Evolutionary conservation across 1,140 invertebrate species (phyloP).

Genomic region (Wasmannia auropunctata): DNA sequence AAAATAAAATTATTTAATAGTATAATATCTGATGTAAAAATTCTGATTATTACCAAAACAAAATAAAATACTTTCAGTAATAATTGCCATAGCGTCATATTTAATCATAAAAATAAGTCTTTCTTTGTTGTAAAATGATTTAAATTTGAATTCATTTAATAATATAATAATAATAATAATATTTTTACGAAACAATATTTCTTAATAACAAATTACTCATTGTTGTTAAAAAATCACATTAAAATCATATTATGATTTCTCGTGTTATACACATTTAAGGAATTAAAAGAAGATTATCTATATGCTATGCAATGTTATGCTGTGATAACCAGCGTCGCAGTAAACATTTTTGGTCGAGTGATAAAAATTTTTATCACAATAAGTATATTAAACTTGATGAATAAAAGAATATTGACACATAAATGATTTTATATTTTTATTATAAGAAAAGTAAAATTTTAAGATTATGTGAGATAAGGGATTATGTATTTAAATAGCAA

Average conservation of each 20-base stretch:
- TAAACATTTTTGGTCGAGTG: not conserved
- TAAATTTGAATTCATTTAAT: not conserved
- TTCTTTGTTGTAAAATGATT: not conserved
- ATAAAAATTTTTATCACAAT: conserved; percentile 6
- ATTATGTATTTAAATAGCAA: not conserved
- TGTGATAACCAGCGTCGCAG: not conserved
- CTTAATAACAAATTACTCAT: not conserved
- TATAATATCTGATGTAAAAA: not conserved
- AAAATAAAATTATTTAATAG: not conserved
- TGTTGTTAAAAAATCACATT: too few species aligned
- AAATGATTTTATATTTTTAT: conserved; percentile 12
- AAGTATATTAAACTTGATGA: not conserved
- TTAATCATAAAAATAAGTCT: not conserved
- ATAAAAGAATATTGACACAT: not conserved
- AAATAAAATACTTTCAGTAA: not conserved
- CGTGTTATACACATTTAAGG: not conserved
- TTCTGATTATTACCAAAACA: not conserved
- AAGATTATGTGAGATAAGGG: not conserved
- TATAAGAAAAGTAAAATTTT: not conserved
- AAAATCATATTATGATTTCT: too few species aligned
- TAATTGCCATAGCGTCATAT: not conserved
- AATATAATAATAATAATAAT: too few species aligned
- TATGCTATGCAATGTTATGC: not conserved
- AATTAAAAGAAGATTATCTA: not conserved
- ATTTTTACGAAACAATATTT: not conserved